Conservation (phyloP, 2,888 invertebrate genomes). For the Gortyna flavago region DNA sequence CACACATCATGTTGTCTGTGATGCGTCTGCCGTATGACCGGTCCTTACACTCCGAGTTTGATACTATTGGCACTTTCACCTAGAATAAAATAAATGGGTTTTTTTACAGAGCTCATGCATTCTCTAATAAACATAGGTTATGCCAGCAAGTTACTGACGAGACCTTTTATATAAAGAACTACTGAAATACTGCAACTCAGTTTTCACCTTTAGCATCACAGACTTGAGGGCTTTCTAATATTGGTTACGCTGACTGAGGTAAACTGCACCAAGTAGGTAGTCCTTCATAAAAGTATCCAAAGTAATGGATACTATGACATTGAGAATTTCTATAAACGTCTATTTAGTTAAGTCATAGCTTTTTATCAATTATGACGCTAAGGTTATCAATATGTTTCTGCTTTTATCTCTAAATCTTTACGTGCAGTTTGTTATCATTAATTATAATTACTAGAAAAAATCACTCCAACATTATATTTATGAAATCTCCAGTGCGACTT, state of each 20-base stretch:
- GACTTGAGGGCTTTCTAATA: neutral
- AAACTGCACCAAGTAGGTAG: too few species aligned
- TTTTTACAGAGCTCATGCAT: neutral
- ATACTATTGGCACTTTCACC: conserved; percentile 87
- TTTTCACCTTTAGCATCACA: neutral
- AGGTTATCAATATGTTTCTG: neutral
- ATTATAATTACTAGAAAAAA: neutral
- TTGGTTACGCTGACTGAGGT: too few species aligned
- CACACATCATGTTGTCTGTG: conserved; percentile 95
- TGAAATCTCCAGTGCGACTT: neutral
- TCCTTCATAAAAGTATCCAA: neutral
- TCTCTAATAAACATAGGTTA: neutral
- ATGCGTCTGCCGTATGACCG: conserved; percentile 93
- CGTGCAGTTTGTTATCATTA: neutral
- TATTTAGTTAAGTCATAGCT: neutral
- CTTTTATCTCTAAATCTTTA: neutral
- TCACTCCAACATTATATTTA: neutral
- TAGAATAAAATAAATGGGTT: conserved; percentile 58
- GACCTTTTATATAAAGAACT: too few species aligned
- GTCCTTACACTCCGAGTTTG: conserved; percentile 91
- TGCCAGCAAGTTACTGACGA: neutral
- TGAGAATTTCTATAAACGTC: neutral
- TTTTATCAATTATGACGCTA: neutral
- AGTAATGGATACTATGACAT: neutral
- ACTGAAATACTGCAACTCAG: neutral